Percentiles rank a stretch among this genome's conserved stretches.
phyloP scores from a whole-genome alignment of 1,140 invertebrate species.

The Battus philenor region DNA sequence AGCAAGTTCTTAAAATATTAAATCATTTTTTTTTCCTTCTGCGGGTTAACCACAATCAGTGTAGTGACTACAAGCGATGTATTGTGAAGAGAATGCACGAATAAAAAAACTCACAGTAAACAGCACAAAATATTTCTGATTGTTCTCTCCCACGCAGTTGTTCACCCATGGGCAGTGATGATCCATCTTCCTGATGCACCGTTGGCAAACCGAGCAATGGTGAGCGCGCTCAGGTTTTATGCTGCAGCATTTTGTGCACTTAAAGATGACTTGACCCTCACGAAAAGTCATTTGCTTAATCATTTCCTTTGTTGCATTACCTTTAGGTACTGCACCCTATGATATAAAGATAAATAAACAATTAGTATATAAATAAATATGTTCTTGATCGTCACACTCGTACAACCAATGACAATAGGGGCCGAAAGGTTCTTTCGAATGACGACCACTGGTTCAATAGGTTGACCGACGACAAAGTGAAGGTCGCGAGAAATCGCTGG shows the following conservation, averaged over 20 bases:
- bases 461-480: too few relatives aligned
- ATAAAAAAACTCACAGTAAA: constrained; percentile 92
- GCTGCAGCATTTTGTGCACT: constrained; percentile 98
- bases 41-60: too few relatives aligned
- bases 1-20: too few relatives aligned
- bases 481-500: too few relatives aligned
- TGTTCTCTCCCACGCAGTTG: constrained; percentile 99
- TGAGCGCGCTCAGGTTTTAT: constrained; percentile 99
- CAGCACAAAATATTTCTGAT: constrained; percentile 99
- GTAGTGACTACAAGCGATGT: neutral
- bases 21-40: too few relatives aligned
- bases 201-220: constrained; percentile 98
- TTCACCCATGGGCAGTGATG: constrained; percentile 99
- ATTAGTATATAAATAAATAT: too few relatives aligned
- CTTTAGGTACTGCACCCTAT: constrained; percentile 97
- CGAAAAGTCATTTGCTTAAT: constrained; percentile 95
- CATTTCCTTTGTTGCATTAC: constrained; percentile 99
- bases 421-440: too few relatives aligned
- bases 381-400: too few relatives aligned
- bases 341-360: too few relatives aligned
- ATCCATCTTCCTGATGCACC: constrained; percentile 99
- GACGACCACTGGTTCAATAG: too few relatives aligned
- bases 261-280: constrained; percentile 96
- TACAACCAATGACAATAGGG: too few relatives aligned
- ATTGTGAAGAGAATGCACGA: neutral